Evolutionary conservation across 2,797 vertebrate species (phyloP).

Genomic region (Chaetodon trifasciatus): DNA sequence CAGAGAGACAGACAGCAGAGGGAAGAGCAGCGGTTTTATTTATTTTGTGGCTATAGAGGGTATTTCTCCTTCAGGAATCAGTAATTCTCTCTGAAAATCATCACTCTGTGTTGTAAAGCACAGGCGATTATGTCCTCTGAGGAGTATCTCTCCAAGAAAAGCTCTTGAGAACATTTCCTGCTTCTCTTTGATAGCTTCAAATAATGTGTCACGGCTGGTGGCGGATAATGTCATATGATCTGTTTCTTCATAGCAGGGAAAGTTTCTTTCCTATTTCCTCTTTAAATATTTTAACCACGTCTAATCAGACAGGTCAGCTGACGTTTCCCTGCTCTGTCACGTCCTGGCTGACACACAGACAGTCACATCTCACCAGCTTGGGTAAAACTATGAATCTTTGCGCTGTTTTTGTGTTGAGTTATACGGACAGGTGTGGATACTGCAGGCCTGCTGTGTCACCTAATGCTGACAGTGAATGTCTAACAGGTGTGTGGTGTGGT

Average conservation of each 20-base stretch:
- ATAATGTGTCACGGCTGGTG: background rate
- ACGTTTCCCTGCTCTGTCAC: background rate
- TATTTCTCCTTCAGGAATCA: constrained; percentile 43
- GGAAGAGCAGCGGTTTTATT: constrained; percentile 16
- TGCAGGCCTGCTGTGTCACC: constrained; percentile 62
- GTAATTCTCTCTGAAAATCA: constrained; percentile 31
- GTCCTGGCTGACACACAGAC: constrained; percentile 12
- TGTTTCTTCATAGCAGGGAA: background rate
- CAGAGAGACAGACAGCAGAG: constrained; percentile 1
- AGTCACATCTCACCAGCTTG: constrained; percentile 21
- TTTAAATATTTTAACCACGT: background rate
- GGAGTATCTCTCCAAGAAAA: constrained; percentile 13
- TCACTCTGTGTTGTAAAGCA: constrained; percentile 23
- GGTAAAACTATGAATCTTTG: constrained; percentile 40
- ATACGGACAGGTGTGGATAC: constrained; percentile 68
- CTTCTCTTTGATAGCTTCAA: constrained; percentile 8
- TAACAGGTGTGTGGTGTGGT: constrained; percentile 61
- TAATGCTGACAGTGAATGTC: constrained; percentile 60
- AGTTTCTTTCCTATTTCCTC: background rate
- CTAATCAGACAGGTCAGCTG: background rate
- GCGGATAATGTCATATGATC: background rate
- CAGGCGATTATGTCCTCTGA: constrained; percentile 32
- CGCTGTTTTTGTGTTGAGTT: constrained; percentile 47
- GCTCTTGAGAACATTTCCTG: constrained; percentile 14
- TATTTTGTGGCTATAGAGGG: constrained; percentile 20